Evolutionary conservation across 2,797 vertebrate species (phyloP).

Genomic region (Hafferia zeledoni): DNA sequence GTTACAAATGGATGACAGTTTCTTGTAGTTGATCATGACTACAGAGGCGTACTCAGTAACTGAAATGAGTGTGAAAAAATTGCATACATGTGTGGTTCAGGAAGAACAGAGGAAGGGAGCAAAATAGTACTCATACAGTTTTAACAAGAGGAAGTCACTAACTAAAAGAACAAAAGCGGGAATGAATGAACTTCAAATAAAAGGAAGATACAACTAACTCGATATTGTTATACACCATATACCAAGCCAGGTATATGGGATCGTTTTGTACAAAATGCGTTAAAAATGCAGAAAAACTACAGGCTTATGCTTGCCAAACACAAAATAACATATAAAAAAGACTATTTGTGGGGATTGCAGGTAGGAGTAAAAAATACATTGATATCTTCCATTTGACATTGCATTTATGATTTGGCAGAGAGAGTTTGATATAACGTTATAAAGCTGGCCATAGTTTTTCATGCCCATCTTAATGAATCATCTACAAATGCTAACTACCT

Average conservation of each 20-base stretch:
- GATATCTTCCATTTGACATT: neutral
- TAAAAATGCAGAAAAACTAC: neutral
- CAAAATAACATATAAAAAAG: neutral
- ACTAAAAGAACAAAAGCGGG: neutral
- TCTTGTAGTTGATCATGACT: neutral
- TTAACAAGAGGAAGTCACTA: conserved; percentile 2
- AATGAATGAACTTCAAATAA: neutral
- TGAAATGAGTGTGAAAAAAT: neutral
- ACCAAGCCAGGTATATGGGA: neutral
- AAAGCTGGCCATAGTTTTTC: neutral
- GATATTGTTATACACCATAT: neutral
- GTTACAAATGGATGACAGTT: conserved; percentile 17
- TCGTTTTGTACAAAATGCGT: neutral
- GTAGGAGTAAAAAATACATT: neutral
- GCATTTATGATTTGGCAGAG: neutral
- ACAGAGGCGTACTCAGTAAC: neutral
- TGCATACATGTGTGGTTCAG: neutral
- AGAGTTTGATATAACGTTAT: neutral
- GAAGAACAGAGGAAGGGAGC: neutral
- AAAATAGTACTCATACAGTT: neutral
- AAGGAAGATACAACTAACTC: neutral
- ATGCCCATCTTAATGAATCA: neutral
- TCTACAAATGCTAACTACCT: neutral
- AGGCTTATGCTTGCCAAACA: neutral
- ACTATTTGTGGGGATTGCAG: neutral